Evolutionary conservation across 2,113 vertebrate species (phyloP), one percentile per base, ranked within the genome.

Genomic region (Bos indicus): DNA sequence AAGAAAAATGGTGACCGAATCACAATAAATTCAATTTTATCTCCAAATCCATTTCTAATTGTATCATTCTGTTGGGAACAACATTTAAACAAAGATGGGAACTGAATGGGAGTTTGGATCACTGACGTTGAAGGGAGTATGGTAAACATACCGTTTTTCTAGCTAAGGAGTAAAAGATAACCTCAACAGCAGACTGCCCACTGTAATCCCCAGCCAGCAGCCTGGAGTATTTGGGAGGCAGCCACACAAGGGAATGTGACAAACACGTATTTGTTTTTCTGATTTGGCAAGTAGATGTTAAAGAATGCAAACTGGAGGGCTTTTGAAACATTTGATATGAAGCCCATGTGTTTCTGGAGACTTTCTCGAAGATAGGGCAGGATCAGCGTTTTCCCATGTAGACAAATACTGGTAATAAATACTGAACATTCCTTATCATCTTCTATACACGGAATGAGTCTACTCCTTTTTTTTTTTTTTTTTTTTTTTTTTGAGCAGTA

Each of bases 261-360:
- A 80, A 81, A 67, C 7, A 6, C 4, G 0, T 30, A 21, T 43
- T 94, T 85, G 43, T 46, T 90, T 95, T 96, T 54, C 71, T 95
- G 28, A 85, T 43, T 94, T 85, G 83, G 8, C 21, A 82, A 84
- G 7, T 60, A 78, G n/a, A 59, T 78, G 51, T 60, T 67, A 60
- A 94, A 94, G 40, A 87, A 52, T 67, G 7, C 94, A 43, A 91
- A 60, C 11, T 52, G 16, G 19, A 92, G 43, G 87, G 4, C 16
- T 88, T 95, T 86, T 54, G 94, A 94, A 95, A 80, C 36, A 80
- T 95, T 88, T 94, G 4, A 82, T 89, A 33, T 17, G 36, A 62
- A 48, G 71, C 11, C 36, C 6, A 1, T 82, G 36, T 67, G 52
- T 92, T 97, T 74, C 36, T 40, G 71, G 48, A 60, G 64, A 56